These are phyloP conservation scores for Natator depressus DNA, from an alignment of 2,113 vertebrate species.

Conservation along the genomic window DNA sequence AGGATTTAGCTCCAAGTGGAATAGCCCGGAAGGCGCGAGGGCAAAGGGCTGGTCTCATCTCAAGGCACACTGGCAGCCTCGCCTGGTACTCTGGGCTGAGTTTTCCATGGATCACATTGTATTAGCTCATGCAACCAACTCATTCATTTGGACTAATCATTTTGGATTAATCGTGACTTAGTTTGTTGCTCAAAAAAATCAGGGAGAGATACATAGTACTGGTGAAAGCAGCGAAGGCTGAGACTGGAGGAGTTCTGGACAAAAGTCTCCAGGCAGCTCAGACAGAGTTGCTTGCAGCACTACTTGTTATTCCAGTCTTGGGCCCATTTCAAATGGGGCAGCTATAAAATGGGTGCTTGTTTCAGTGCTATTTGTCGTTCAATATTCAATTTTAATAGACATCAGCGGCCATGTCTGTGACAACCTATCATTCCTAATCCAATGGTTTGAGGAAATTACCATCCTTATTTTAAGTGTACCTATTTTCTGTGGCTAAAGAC, in stretches of 20 bases:
- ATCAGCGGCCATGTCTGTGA: neutral
- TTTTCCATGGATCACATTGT: neutral
- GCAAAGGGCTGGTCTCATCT: neutral
- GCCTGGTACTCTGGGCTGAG: neutral
- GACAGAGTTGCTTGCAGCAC: too few species aligned
- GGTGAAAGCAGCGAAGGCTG: neutral
- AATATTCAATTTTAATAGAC: neutral
- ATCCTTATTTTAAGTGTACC: too few species aligned
- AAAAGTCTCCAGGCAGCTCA: neutral
- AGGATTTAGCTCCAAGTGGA: neutral
- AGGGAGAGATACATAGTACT: neutral
- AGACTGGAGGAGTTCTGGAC: neutral
- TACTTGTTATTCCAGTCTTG: neutral
- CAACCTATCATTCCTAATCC: neutral
- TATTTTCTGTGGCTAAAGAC: too few species aligned
- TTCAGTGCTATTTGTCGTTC: neutral
- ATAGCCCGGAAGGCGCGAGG: too few species aligned
- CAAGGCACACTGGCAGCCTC: neutral
- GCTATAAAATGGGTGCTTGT: too few species aligned
- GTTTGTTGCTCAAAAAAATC: neutral
- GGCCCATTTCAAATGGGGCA: neutral
- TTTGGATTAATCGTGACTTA: neutral
- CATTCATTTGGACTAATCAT: neutral
- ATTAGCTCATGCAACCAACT: neutral
- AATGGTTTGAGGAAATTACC: too few species aligned